Percentiles rank a stretch among this genome's conserved stretches.
These are phyloP conservation scores for Morpho deidamia DNA, from an alignment of 2,888 invertebrate species.

Conservation along the genomic window DNA sequence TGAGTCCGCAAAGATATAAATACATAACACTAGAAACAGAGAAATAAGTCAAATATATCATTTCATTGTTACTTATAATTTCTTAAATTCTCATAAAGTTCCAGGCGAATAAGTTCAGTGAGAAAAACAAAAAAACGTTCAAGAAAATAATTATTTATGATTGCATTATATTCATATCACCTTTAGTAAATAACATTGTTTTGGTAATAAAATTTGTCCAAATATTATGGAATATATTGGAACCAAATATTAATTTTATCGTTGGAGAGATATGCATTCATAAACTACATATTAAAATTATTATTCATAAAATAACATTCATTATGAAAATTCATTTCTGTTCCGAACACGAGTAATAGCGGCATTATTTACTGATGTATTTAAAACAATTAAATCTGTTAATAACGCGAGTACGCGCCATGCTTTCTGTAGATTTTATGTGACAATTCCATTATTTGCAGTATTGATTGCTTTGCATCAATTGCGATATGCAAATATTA, in stretches of 20 bases:
- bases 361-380: slow-evolving; percentile 26
- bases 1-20: too few relatives aligned
- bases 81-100: too few relatives aligned
- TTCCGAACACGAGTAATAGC: slow-evolving; percentile 18
- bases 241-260: slow-evolving; percentile 3
- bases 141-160: too few relatives aligned
- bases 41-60: too few relatives aligned
- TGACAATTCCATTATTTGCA: slow-evolving; percentile 72
- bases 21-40: too few relatives aligned
- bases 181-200: background rate
- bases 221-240: too few relatives aligned
- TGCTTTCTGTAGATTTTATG: slow-evolving; percentile 62
- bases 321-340: slow-evolving; percentile 19
- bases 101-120: too few relatives aligned
- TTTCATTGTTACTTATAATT: too few relatives aligned
- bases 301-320: slow-evolving; percentile 11
- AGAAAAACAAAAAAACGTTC: too few relatives aligned
- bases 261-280: slow-evolving; percentile 2
- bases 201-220: too few relatives aligned
- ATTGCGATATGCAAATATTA: slow-evolving; percentile 77
- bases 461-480: slow-evolving; percentile 75
- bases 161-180: background rate
- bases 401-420: slow-evolving; percentile 39
- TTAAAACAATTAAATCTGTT: slow-evolving; percentile 35
- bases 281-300: slow-evolving; percentile 7